Percentiles rank a stretch among this genome's conserved stretches.
Conservation (phyloP, 2,113 vertebrate species). For the Tyrannus savana region DNA sequence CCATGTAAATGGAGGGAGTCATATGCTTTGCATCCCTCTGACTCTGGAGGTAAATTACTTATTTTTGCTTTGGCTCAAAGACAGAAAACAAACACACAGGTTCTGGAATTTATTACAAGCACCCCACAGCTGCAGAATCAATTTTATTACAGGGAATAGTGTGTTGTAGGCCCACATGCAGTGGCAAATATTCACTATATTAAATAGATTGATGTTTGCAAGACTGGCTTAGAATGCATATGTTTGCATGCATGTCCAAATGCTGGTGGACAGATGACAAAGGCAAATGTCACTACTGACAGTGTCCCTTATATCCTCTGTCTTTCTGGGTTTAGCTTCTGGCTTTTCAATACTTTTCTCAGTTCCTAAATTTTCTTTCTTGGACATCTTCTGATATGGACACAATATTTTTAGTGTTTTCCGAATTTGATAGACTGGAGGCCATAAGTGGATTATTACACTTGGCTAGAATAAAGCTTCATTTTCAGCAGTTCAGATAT, state of each 20-base stretch:
- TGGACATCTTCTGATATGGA: neutral
- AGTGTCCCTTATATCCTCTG: neutral
- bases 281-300: neutral
- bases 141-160: neutral
- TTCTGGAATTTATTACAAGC: neutral
- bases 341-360: neutral
- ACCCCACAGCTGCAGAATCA: neutral
- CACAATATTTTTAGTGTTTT: neutral
- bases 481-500: neutral
- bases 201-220: neutral
- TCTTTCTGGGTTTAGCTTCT: neutral
- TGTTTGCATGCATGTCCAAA: rapidly evolving
- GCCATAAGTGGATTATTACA: neutral
- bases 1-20: neutral
- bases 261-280: neutral
- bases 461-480: neutral
- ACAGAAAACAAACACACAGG: neutral
- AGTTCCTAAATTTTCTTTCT: neutral
- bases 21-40: neutral
- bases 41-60: neutral
- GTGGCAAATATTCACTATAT: neutral
- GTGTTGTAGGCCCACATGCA: neutral
- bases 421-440: neutral
- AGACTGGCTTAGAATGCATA: neutral
- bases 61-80: neutral